phyloP scores from a whole-genome alignment of 2,797 vertebrate genomes.

The Myotis vivesi region DNA sequence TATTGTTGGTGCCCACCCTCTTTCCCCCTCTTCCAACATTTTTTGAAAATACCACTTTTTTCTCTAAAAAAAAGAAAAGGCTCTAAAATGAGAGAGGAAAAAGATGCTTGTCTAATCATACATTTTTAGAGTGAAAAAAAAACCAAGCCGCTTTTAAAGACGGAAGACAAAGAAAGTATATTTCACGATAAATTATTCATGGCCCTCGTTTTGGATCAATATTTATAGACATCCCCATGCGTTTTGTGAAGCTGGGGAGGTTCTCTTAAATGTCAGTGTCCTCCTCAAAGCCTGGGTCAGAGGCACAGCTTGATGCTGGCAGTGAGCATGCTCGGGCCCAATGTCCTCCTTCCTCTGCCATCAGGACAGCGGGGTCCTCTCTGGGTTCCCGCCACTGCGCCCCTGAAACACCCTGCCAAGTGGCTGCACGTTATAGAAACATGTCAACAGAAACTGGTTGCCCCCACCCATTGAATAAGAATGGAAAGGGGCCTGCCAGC shows the following conservation, averaged over 20 bases:
- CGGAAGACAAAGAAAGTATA: constrained; percentile 74
- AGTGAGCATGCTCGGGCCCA: background rate
- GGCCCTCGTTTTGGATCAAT: constrained; percentile 71
- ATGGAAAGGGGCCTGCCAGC: no score
- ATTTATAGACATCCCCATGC: constrained; percentile 78
- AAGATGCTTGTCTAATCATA: constrained; percentile 58
- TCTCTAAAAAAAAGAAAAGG: constrained; percentile 72
- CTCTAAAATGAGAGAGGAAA: constrained; percentile 52
- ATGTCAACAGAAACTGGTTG: background rate
- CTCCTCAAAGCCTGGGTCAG: constrained; percentile 71
- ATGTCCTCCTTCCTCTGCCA: background rate
- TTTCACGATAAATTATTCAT: constrained; percentile 78
- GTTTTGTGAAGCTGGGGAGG: constrained; percentile 68
- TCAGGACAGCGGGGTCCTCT: background rate
- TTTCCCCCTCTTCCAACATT: background rate
- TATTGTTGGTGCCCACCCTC: background rate
- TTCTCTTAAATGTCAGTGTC: constrained; percentile 77
- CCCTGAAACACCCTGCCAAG: background rate
- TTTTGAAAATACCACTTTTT: constrained; percentile 60
- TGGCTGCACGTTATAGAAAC: background rate
- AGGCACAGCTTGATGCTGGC: background rate
- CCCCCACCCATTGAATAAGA: background rate
- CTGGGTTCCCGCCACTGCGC: background rate
- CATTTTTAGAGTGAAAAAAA: constrained; percentile 27
- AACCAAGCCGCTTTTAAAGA: constrained; percentile 50